Evolutionary conservation across 2,888 invertebrate genomes (phyloP).

Genomic region (Drosophila mulleri): DNA sequence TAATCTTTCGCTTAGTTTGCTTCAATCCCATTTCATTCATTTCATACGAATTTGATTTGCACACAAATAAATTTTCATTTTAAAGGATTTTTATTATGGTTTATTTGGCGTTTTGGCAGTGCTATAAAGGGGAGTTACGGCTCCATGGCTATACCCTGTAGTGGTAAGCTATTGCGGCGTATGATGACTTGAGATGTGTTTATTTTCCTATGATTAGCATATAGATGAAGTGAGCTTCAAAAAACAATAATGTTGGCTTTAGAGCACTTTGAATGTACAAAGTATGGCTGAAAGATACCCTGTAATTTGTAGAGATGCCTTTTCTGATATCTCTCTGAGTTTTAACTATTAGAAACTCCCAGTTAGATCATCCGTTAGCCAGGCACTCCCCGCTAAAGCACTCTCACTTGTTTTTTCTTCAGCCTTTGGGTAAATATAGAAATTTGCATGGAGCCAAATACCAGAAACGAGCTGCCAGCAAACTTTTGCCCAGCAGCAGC

Average conservation of each 20-base stretch:
- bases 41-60: conserved; percentile 49
- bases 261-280: accelerated
- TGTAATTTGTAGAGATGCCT: too few species aligned
- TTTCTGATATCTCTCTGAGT: background rate
- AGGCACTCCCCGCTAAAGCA: background rate
- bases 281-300: background rate
- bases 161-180: background rate
- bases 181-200: background rate
- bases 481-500: conserved; percentile 39
- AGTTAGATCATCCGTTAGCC: background rate
- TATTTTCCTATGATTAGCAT: background rate
- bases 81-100: conserved; percentile 14
- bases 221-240: background rate
- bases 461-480: conserved; percentile 39
- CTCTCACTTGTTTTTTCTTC: conserved; percentile 1
- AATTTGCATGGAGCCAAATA: conserved; percentile 33
- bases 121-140: conserved; percentile 10
- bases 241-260: background rate
- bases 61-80: conserved; percentile 36
- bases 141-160: conserved; percentile 9
- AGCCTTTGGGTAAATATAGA: conserved; percentile 26
- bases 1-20: conserved; percentile 17
- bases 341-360: background rate
- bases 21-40: conserved; percentile 47
- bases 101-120: conserved; percentile 53